phyloP scores from a whole-genome alignment of 2,888 invertebrate species.

The Isoperla grammatica region DNA sequence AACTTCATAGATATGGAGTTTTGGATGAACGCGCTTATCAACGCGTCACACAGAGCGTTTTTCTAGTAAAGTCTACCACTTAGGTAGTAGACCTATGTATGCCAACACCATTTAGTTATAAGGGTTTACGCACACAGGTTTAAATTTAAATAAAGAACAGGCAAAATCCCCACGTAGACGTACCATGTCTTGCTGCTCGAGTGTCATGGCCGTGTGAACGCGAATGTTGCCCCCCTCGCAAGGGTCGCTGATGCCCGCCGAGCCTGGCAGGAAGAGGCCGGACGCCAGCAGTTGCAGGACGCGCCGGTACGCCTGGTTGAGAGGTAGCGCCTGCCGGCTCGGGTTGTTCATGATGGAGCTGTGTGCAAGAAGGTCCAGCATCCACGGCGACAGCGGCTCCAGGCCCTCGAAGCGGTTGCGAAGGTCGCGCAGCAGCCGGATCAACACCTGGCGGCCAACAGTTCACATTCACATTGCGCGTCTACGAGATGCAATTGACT shows the following conservation, averaged over 20 bases:
- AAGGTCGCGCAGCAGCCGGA: conserved; percentile 89
- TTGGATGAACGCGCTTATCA: too few species aligned
- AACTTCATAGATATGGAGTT: too few species aligned
- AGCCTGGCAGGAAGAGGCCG: conserved; percentile 92
- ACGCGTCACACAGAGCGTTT: too few species aligned
- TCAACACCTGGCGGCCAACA: conserved; percentile 65
- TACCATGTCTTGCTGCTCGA: conserved; percentile 88
- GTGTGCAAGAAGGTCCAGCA: conserved; percentile 91
- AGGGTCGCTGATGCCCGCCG: conserved; percentile 83
- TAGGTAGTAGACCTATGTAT: too few species aligned
- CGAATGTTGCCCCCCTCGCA: conserved; percentile 86
- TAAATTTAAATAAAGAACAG: too few species aligned
- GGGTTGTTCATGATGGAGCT: conserved; percentile 97
- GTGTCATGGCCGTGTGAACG: conserved; percentile 83
- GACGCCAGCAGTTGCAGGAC: conserved; percentile 88
- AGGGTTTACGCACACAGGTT: too few species aligned
- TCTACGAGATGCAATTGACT: too few species aligned
- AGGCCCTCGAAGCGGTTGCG: conserved; percentile 85
- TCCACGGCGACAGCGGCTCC: conserved; percentile 90
- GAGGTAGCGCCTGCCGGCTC: conserved; percentile 82
- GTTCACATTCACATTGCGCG: too few species aligned
- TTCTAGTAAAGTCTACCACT: too few species aligned
- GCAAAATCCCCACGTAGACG: too few species aligned
- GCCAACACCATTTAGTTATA: too few species aligned
- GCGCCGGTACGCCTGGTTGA: conserved; percentile 86